A percentile compares a stretch with the other conserved stretches of the same genome.
Evolutionary conservation across 1,140 invertebrate genomes (phyloP).

Genomic region (Cecropterus lyciades): DNA sequence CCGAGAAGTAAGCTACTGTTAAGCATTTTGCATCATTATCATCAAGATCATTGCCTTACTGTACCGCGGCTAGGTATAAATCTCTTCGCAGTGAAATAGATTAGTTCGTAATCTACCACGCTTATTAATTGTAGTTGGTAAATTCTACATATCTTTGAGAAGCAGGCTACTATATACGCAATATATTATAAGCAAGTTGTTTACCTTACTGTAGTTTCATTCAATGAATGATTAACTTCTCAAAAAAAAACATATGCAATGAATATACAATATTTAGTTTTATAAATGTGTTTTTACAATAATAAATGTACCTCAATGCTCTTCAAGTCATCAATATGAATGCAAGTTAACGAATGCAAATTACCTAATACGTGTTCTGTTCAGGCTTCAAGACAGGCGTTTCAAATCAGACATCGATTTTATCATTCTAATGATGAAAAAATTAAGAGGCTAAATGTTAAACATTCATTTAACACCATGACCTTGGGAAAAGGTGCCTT

Average conservation of each 20-base stretch:
- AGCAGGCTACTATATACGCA: no score
- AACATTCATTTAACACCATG: conserved; percentile 10
- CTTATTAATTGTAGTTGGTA: no score
- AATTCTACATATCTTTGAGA: no score
- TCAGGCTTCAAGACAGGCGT: conserved; percentile 26
- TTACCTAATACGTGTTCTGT: neutral
- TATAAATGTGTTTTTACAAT: neutral
- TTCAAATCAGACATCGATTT: conserved; percentile 20
- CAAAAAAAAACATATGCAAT: neutral
- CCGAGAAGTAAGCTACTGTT: no score
- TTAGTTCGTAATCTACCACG: no score
- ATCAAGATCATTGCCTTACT: no score
- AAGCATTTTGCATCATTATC: no score
- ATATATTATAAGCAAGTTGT: no score
- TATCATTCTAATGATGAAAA: conserved; percentile 18
- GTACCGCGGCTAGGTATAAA: no score
- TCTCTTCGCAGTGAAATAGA: no score
- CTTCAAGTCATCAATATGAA: conserved; percentile 1
- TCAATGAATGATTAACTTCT: neutral
- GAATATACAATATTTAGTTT: no score
- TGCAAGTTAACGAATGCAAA: neutral
- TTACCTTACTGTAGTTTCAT: no score
- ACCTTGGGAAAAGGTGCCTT: conserved; percentile 18
- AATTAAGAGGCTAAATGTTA: conserved; percentile 31
- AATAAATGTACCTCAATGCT: neutral